Conservation (phyloP, 2,797 vertebrate species). For the Sebastes glaucus region DNA sequence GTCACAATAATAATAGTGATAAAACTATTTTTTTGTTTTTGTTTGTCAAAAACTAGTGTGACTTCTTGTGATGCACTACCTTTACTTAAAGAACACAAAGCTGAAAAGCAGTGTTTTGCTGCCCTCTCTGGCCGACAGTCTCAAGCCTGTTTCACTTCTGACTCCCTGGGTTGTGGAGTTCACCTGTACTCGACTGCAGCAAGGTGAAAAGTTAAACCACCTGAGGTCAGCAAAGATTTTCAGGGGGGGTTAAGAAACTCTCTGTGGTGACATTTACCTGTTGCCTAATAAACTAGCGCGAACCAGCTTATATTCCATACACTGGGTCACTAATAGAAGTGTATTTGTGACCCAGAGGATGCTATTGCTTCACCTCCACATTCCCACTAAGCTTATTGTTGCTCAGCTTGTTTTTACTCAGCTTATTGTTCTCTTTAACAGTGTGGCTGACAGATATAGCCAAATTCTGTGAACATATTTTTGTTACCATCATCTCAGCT, state of each 20-base stretch:
- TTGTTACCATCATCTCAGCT: constrained; percentile 40
- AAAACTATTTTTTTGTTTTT: neutral
- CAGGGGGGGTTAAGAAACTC: neutral
- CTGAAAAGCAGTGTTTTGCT: neutral
- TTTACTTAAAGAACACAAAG: neutral
- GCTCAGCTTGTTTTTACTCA: constrained; percentile 6
- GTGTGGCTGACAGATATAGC: constrained; percentile 21
- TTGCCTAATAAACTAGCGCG: neutral
- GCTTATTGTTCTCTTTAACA: constrained; percentile 13
- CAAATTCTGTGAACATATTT: constrained; percentile 51
- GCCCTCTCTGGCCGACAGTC: neutral
- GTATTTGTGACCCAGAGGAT: neutral
- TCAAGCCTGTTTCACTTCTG: neutral
- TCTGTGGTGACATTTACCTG: neutral
- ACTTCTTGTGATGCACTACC: neutral
- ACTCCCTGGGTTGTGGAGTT: neutral
- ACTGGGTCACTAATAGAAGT: neutral
- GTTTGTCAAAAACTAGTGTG: neutral
- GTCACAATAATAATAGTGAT: neutral
- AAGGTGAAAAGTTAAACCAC: neutral
- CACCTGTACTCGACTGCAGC: neutral
- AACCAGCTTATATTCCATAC: neutral
- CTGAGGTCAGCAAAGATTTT: neutral
- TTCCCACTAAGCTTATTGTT: neutral
- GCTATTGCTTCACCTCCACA: neutral